phyloP scores from a whole-genome alignment of 1,140 invertebrate species.

The Platyscapa corneri region DNA sequence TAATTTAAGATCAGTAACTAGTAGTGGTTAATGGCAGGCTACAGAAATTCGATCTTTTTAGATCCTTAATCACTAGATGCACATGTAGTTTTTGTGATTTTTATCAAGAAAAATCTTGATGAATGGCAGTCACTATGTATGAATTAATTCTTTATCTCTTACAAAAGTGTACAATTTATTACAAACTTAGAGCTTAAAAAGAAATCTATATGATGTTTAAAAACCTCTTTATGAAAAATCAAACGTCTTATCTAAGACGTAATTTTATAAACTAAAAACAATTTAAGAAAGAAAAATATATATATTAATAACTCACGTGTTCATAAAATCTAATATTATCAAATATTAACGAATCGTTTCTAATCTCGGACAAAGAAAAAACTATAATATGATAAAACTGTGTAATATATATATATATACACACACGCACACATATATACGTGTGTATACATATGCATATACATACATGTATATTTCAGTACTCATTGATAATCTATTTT shows the following conservation, averaged over 20 bases:
- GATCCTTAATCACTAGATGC: conserved; percentile 48
- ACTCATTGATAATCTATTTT: background rate
- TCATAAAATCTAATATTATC: conserved; percentile 46
- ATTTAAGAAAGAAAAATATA: conserved; percentile 33
- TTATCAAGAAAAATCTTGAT: conserved; percentile 49
- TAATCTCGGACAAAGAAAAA: conserved; percentile 42
- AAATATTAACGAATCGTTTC: conserved; percentile 34
- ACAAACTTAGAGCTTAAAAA: conserved; percentile 47
- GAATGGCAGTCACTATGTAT: conserved; percentile 48
- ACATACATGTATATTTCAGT: conserved; percentile 12
- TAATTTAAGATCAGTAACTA: conserved; percentile 46
- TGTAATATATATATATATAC: too few relatives aligned
- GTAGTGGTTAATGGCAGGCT: conserved; percentile 51
- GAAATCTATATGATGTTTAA: conserved; percentile 35
- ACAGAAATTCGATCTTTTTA: conserved; percentile 46
- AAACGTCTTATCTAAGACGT: conserved; percentile 1
- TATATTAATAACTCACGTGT: conserved; percentile 48
- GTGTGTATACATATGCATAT: too few relatives aligned
- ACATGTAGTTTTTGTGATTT: conserved; percentile 45
- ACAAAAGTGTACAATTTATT: conserved; percentile 50
- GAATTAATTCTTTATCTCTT: conserved; percentile 44
- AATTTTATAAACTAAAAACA: conserved; percentile 42
- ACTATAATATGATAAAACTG: conserved; percentile 18
- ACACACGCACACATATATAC: too few relatives aligned
- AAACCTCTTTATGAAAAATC: background rate